A percentile compares a stretch with the other conserved stretches of the same genome.
phyloP scores from a whole-genome alignment of 1,140 invertebrate species.

The Zaprionus vittiger region DNA sequence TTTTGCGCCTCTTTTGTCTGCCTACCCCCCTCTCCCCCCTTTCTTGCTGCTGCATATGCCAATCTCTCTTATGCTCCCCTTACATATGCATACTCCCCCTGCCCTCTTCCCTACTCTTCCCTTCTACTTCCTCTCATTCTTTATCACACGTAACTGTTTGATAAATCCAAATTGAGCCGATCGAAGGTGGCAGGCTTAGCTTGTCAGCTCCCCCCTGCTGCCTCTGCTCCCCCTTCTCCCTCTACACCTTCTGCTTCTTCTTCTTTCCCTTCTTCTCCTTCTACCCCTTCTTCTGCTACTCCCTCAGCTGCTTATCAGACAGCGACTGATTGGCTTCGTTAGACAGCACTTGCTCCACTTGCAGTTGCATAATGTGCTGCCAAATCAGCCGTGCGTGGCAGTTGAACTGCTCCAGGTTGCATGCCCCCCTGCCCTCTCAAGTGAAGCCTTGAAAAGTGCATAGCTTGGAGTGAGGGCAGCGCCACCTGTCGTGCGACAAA shows the following conservation, averaged over 20 bases:
- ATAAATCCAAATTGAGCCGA: background rate
- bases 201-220: too few species aligned
- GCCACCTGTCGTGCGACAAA: constrained; percentile 6
- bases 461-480: constrained; percentile 1
- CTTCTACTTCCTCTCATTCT: background rate
- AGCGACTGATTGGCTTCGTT: constrained; percentile 39
- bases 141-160: background rate
- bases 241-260: too few species aligned
- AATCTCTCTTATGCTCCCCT: background rate
- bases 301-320: constrained; percentile 12
- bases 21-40: background rate
- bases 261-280: too few species aligned
- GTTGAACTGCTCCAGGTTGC: background rate
- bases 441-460: constrained; percentile 17
- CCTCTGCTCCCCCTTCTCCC: background rate
- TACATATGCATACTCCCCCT: too few species aligned
- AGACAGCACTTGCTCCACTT: constrained; percentile 31
- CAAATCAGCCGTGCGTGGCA: constrained; percentile 25
- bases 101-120: too few species aligned
- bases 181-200: background rate
- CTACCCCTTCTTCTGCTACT: background rate
- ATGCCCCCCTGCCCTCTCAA: background rate
- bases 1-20: background rate
- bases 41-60: background rate
- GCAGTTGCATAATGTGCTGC: constrained; percentile 45